phyloP scores from a whole-genome alignment of 2,113 vertebrate genomes.

The Cryptomyrus ogoouensis region DNA sequence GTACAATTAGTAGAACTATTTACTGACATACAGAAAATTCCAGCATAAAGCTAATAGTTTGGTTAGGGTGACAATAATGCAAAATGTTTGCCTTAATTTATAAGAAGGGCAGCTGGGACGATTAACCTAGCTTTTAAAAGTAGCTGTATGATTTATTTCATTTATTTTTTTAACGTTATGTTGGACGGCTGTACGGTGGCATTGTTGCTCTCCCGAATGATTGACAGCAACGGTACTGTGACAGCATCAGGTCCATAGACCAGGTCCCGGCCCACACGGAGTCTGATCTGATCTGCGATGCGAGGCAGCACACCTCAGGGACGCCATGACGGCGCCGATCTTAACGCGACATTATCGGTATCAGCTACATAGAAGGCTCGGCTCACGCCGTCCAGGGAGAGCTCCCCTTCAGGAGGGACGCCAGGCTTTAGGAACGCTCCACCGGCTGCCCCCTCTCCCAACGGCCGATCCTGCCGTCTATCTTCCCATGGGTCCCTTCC shows the following conservation, averaged over 20 bases:
- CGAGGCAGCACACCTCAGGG: slow-evolving; percentile 59
- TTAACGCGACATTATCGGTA: slow-evolving; percentile 56
- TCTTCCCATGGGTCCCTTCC: slow-evolving; percentile 38
- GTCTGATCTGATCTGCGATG: slow-evolving; percentile 71
- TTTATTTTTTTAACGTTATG: not conserved
- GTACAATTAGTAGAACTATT: slow-evolving; percentile 36
- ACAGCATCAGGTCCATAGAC: slow-evolving; percentile 47
- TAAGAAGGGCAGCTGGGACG: not conserved
- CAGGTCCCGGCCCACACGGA: slow-evolving; percentile 42
- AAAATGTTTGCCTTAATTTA: slow-evolving; percentile 1
- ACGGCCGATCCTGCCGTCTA: slow-evolving; percentile 26
- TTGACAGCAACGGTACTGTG: slow-evolving; percentile 37
- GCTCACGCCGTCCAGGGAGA: slow-evolving; percentile 53
- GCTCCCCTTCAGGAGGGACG: slow-evolving; percentile 44
- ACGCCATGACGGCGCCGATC: slow-evolving; percentile 45
- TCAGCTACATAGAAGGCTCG: slow-evolving; percentile 42
- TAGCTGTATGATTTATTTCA: not conserved
- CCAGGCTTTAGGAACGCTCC: slow-evolving; percentile 35
- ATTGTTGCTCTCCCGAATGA: slow-evolving; percentile 43
- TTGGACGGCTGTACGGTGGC: not conserved
- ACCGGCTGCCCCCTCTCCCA: slow-evolving; percentile 32
- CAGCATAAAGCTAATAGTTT: not conserved
- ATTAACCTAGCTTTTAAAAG: slow-evolving; percentile 11
- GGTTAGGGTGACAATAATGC: not conserved
- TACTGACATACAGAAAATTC: slow-evolving; percentile 31